Percentiles rank a stretch among this genome's conserved stretches.
Conservation (phyloP, 2,113 vertebrate genomes). For the Parus major region DNA sequence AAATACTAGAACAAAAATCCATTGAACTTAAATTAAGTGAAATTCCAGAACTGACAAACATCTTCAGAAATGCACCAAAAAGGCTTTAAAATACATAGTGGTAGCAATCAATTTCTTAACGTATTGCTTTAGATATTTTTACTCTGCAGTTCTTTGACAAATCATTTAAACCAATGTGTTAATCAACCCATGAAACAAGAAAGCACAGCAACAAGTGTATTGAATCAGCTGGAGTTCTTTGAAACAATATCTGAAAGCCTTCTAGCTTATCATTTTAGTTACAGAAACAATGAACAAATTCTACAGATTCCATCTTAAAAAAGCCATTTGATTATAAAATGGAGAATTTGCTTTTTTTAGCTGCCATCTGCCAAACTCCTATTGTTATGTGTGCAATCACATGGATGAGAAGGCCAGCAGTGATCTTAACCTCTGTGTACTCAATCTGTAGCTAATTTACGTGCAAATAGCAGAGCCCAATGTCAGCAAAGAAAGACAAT, state of each 20-base stretch:
- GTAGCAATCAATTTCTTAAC: neutral
- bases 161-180: neutral
- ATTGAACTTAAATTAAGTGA: neutral
- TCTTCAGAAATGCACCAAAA: conserved; percentile 1
- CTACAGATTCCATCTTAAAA: conserved; percentile 40
- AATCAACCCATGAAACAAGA: neutral
- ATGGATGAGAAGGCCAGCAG: conserved; percentile 15
- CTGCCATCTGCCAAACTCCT: conserved; percentile 56
- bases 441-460: conserved; percentile 24
- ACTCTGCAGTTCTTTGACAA: neutral
- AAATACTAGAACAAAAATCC: conserved; percentile 86
- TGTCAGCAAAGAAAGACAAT: neutral
- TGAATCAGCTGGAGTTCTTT: neutral
- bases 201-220: conserved; percentile 14
- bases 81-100: neutral
- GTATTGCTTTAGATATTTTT: neutral
- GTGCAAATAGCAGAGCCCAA: neutral
- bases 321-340: conserved; percentile 49
- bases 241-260: neutral
- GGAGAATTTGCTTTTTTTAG: conserved; percentile 44
- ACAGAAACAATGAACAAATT: neutral
- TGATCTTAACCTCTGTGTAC: neutral
- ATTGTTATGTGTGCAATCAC: conserved; percentile 26
- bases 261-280: neutral
- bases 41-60: neutral